Evolutionary conservation across 2,113 vertebrate genomes (phyloP).

Genomic region (Brachyhypopomus gauderio): DNA sequence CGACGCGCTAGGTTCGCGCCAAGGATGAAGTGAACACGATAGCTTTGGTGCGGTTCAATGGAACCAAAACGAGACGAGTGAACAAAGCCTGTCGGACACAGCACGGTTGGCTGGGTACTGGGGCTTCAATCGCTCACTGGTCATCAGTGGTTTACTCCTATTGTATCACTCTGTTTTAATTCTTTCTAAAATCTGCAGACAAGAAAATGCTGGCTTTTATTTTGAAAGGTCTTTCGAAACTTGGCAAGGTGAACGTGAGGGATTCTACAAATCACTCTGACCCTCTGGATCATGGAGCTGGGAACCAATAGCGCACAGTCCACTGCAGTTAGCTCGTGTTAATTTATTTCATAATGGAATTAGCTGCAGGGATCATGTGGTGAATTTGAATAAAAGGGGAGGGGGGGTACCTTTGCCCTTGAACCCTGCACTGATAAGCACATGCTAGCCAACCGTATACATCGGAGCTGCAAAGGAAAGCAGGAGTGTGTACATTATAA

Average conservation of each 20-base stretch:
- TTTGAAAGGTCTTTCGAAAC: too few relatives aligned
- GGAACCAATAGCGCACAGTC: not conserved
- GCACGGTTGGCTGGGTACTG: not conserved
- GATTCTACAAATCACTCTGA: too few relatives aligned
- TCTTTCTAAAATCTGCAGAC: too few relatives aligned
- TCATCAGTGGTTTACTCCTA: not conserved
- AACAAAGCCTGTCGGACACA: not conserved
- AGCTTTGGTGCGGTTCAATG: not conserved
- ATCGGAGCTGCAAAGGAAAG: not conserved
- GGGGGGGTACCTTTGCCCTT: not conserved
- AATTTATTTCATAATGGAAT: not conserved
- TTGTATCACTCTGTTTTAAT: too few relatives aligned
- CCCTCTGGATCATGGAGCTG: too few relatives aligned
- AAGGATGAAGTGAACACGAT: not conserved
- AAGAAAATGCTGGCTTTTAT: too few relatives aligned
- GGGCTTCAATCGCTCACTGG: not conserved
- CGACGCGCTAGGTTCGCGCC: not conserved
- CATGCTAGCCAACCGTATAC: not conserved
- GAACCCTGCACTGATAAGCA: not conserved
- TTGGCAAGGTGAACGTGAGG: too few relatives aligned
- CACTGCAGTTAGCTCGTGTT: not conserved
- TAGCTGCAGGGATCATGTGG: not conserved
- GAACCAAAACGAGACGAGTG: not conserved
- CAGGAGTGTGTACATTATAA: too few relatives aligned
- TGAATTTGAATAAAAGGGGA: not conserved